These are phyloP conservation scores for Triplophysa dalaica DNA, from an alignment of 2,113 vertebrate species.

Conservation along the genomic window DNA sequence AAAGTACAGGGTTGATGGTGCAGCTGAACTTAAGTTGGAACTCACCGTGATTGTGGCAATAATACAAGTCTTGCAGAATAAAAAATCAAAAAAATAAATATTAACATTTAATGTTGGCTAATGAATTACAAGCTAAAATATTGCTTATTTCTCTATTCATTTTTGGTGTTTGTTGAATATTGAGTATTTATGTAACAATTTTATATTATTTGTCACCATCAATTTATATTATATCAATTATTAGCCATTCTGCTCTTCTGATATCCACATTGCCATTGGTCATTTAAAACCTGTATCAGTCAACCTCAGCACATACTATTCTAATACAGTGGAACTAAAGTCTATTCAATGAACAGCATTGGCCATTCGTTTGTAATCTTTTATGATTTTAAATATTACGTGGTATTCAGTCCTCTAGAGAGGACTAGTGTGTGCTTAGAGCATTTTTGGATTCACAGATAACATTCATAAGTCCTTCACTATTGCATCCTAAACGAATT, in stretches of 20 bases:
- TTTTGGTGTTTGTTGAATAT: no score
- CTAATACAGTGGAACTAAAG: no score
- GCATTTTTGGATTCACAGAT: not conserved
- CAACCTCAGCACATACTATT: no score
- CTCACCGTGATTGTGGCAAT: not conserved
- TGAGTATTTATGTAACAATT: no score
- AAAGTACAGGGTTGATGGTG: not conserved
- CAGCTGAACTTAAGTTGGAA: constrained; percentile 1
- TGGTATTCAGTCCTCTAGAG: not conserved
- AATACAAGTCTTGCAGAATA: not conserved
- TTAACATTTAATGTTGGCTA: not conserved
- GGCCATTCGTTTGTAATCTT: not conserved
- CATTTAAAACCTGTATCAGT: no score
- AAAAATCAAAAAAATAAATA: no score
- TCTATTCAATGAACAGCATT: no score
- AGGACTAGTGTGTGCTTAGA: not conserved
- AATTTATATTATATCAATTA: no score
- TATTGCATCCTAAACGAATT: not conserved
- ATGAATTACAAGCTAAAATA: not conserved
- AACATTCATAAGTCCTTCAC: constrained; percentile 16
- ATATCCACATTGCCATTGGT: no score
- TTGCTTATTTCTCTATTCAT: no score
- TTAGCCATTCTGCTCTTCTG: no score
- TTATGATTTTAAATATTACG: not conserved
- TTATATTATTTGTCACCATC: no score